Evolutionary conservation across 1,140 invertebrate genomes (phyloP).

Genomic region (Subanguina moxae): DNA sequence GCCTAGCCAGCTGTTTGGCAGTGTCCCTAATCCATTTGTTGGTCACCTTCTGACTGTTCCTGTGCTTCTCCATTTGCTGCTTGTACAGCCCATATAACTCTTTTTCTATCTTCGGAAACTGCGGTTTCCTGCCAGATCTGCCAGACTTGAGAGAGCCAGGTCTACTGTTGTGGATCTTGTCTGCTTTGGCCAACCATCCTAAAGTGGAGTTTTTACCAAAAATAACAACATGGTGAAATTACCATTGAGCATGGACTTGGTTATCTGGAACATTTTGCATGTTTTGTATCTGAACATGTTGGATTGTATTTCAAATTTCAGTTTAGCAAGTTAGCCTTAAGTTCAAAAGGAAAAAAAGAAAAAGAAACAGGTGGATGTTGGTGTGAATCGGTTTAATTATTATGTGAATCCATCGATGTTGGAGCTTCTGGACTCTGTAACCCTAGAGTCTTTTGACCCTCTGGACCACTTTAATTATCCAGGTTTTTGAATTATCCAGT

Average conservation of each 20-base stretch:
- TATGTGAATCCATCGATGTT: too few species aligned
- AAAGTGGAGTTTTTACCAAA: slow-evolving; percentile 18
- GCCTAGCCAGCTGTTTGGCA: slow-evolving; percentile 31
- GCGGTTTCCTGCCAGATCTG: slow-evolving; percentile 39
- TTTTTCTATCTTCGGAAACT: slow-evolving; percentile 48
- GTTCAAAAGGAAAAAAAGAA: too few species aligned
- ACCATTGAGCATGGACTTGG: slow-evolving; percentile 35
- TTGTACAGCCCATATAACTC: slow-evolving; percentile 41
- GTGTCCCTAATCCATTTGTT: slow-evolving; percentile 48
- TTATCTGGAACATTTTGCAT: slow-evolving; percentile 39
- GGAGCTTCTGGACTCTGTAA: too few species aligned
- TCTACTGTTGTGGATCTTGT: slow-evolving; percentile 40
- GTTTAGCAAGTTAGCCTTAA: too few species aligned
- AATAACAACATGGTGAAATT: too few species aligned
- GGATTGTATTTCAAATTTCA: too few species aligned
- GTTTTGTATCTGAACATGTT: slow-evolving; percentile 29
- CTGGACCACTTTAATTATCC: too few species aligned
- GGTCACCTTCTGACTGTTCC: slow-evolving; percentile 6
- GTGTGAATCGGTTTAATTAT: not conserved
- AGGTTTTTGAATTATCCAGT: too few species aligned
- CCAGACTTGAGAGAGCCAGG: slow-evolving; percentile 48
- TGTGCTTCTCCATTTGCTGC: slow-evolving; percentile 19
- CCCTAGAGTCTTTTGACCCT: too few species aligned
- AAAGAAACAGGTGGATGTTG: too few species aligned
- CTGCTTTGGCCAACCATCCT: slow-evolving; percentile 46